Percentiles rank a stretch among this genome's conserved stretches.
Evolutionary conservation across 2,797 vertebrate genomes (phyloP).

Genomic region (Aratinga solstitialis): DNA sequence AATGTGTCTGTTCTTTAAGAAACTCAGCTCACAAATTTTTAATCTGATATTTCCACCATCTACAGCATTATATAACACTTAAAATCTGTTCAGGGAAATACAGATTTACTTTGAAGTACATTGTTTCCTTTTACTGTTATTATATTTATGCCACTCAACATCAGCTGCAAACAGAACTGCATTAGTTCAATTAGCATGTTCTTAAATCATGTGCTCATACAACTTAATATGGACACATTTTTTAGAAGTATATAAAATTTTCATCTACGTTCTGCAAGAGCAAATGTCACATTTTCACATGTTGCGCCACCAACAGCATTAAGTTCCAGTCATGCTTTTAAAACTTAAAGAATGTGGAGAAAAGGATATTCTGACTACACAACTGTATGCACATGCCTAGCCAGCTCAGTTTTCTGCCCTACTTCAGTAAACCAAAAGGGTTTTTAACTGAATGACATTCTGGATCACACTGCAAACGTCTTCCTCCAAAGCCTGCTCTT

Average conservation of each 20-base stretch:
- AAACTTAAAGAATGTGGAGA: not conserved
- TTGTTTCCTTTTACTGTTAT: not conserved
- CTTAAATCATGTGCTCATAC: not conserved
- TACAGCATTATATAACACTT: not conserved
- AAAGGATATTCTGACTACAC: not conserved
- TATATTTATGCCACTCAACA: not conserved
- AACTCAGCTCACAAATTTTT: not conserved
- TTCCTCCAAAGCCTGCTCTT: not conserved
- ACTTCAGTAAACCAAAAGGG: not conserved
- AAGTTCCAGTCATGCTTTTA: not conserved
- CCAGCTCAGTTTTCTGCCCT: not conserved
- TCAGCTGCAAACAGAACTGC: not conserved
- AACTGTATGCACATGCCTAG: not conserved
- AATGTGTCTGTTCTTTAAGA: not conserved
- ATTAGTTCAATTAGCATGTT: not conserved
- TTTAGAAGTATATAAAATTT: not conserved
- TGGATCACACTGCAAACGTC: not conserved
- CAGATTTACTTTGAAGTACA: not conserved
- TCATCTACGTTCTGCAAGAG: not conserved
- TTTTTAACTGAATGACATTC: not conserved
- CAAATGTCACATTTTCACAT: not conserved
- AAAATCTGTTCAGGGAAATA: not conserved
- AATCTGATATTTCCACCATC: not conserved
- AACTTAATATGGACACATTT: not conserved
- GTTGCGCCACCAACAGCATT: not conserved